Base-by-base conservation (phyloP, 2,113 vertebrate genomes). In the Oriolus oriolus region DNA sequence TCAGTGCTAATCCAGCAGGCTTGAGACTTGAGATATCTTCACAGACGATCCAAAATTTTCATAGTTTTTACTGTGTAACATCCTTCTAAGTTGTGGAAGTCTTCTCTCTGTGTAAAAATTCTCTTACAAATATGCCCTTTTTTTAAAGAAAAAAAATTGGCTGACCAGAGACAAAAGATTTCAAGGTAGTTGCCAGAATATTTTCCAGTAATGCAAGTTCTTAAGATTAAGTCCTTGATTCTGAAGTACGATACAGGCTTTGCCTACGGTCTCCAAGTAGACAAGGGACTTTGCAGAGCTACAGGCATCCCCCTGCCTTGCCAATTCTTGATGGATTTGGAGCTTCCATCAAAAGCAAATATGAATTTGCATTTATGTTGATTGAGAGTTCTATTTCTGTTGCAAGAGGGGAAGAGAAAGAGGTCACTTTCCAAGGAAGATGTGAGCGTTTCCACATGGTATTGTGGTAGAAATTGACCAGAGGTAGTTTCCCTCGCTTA, bases 261-360 rank as follows among this genome's bases (percentile, higher is more conserved):
- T 87, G 44, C n/a, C 47, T 80, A 42, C 31, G 70, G 47, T 24
- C 31, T 84, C 45, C 42, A 68, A 56, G 83, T 21, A 81, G 75
- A 39, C 14, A 30, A 66, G 81, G 11, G 28, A 49, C 31, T 92
- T 80, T 64, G 41, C 47, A 81, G 76, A 84, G 60, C 39, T 69
- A 82, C 26, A 77, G 66, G 60, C 18, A n/a, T 27, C 24, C 31
- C 39, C 15, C 16, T 53, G 50, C 42, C 16, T 56, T 81, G 59
- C 12, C n/a, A 75, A 0, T 44, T 33, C 41, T 78, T 79, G 69
- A 44, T 84, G 35, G 64, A 76, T 8, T 84, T 59, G 41, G 33
- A 39, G n/a, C 15, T 57, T 84, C 69, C 45, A 28, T 71, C 45
- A 60, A 90, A 91, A 93, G 8, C 21, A 87, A 90, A 54, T 47